phyloP scores from a whole-genome alignment of 2,888 invertebrate genomes.

The Caenorhabditis sp. region DNA sequence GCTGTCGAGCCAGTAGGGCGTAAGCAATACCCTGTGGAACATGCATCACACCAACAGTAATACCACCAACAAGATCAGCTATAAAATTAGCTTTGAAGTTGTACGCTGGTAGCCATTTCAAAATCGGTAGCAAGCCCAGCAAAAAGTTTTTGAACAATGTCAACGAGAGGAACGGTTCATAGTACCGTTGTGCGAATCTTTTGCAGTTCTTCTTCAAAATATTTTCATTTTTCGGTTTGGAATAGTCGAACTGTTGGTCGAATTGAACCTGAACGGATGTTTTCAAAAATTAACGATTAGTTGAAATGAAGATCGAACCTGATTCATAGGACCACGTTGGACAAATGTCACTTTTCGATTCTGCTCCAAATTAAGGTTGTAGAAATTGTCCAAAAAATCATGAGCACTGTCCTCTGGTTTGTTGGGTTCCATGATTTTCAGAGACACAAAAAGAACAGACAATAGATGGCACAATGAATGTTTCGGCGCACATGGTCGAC shows the following conservation, averaged over 20 bases:
- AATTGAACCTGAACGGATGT: background rate
- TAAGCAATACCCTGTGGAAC: conserved; percentile 82
- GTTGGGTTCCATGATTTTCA: too few species aligned
- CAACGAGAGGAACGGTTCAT: conserved; percentile 46
- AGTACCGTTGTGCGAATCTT: conserved; percentile 20
- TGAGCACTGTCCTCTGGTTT: too few species aligned
- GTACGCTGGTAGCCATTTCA: conserved; percentile 71
- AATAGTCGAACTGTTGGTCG: background rate
- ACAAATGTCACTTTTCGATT: background rate
- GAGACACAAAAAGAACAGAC: too few species aligned
- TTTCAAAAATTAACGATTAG: too few species aligned
- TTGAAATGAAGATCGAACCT: too few species aligned
- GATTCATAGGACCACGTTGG: background rate
- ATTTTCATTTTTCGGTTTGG: background rate
- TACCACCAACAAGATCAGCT: conserved; percentile 83
- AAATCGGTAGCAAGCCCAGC: conserved; percentile 64
- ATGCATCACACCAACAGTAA: conserved; percentile 89
- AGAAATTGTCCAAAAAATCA: background rate
- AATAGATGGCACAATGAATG: too few species aligned
- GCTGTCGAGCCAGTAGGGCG: conserved; percentile 73
- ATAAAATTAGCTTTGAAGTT: conserved; percentile 74
- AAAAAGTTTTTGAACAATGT: conserved; percentile 35
- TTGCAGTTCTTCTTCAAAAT: background rate
- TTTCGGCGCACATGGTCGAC: too few species aligned
- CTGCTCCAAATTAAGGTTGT: background rate